Base-by-base conservation (phyloP, 2,797 vertebrate species). In the Lacerta agilis region DNA sequence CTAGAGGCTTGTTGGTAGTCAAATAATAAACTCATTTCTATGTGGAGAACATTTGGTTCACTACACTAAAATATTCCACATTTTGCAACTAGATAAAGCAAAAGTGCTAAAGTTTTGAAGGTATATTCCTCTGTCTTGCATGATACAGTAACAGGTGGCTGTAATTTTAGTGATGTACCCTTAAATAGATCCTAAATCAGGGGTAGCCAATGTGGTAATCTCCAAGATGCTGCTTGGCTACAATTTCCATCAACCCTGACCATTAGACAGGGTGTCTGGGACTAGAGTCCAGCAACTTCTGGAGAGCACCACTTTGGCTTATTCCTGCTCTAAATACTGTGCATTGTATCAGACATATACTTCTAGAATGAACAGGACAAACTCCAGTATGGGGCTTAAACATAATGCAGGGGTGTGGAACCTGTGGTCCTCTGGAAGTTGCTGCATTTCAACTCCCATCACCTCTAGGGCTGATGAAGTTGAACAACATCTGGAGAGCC, bases 81-180 rank as follows among this genome's bases (percentile, higher is more conserved):
- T 75, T 87, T 23, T 87, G n/a, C 33, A 82, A 25, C 33, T 29
- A 64, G 27, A 80, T 38, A 80, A 86, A 79, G 36, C 45, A 61
- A 72, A 43, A 18, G 1, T 73, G 23, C 25, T 55, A 38, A 36
- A 23, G 15, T 67, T 86, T 67, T 64, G 41, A 25, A 67, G 18
- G 2, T 45, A 20, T 25, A 36, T 43, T 78, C 41, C 18, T 78
- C 17, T 49, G 41, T 15, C 41, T 20, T 33, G 25, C 27, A 15
- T 85, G 17, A 36, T 20, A 45, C 29, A 78, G 45, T 86, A 45
- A 77, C 38, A n/a, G 66, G 23, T 15, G 15, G 29, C 36, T 36
- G 66, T 27, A 9, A 10, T 36, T 73, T 72, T 61, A 61, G 45
- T 58, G 23, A 58, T 38, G 29, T 25, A 41, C n/a, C 38, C 8